These are phyloP conservation scores for Bellardia pandia DNA, from an alignment of 2,888 invertebrate species.

Conservation along the genomic window DNA sequence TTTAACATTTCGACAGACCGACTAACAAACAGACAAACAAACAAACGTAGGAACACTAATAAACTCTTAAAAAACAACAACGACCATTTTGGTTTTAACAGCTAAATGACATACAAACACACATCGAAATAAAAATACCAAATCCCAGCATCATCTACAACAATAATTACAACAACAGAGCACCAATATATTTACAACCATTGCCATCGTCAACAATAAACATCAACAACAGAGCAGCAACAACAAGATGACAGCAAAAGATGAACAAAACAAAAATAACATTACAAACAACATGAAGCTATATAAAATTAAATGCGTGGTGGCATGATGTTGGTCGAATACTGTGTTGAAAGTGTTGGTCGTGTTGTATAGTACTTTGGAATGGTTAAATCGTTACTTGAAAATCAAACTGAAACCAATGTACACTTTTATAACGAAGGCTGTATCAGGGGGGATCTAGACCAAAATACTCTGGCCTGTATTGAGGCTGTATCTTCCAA, in stretches of 20 bases:
- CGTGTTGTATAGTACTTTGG: constrained; percentile 7
- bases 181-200: constrained; percentile 47
- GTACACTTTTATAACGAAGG: no score
- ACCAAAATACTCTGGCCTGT: no score
- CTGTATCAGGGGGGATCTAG: no score
- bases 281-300: constrained; percentile 8
- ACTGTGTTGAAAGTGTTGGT: constrained; percentile 7
- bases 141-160: constrained; percentile 20
- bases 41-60: constrained; percentile 41
- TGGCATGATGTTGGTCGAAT: constrained; percentile 38
- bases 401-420: no score
- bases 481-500: no score
- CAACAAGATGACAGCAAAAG: constrained; percentile 36
- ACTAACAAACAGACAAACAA: neutral
- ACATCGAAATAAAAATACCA: constrained; percentile 17
- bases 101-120: constrained; percentile 29
- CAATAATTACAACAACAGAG: constrained; percentile 31
- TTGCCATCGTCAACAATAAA: constrained; percentile 50
- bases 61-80: constrained; percentile 55
- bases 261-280: constrained; percentile 2
- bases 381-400: neutral
- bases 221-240: constrained; percentile 47
- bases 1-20: constrained; percentile 48
- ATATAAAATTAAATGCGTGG: constrained; percentile 45
- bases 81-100: constrained; percentile 46